Evolutionary conservation across 1,140 invertebrate species (phyloP), one percentile per base, ranked within the genome.

Genomic region (Drosophila pseudoananassae): DNA sequence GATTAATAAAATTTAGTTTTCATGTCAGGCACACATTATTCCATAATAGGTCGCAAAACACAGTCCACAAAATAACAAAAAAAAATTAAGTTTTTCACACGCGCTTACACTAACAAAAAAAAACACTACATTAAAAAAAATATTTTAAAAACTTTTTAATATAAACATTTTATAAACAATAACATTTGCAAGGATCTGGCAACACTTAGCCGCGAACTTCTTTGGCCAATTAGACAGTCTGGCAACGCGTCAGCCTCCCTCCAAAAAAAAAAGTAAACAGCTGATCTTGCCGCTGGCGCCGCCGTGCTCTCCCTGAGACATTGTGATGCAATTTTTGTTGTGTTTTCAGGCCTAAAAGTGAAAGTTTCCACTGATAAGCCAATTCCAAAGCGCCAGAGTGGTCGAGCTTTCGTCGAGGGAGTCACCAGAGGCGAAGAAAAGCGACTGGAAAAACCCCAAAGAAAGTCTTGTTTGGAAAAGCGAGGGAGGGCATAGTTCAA

Each of bases 261-360:
- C 33, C 33, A 36, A 36, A 36, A 36, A 36, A 10, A 36, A 33
- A 2, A 20, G 20, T 20, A 29, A 15, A 29, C 65, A 69, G 65
- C 65, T 69, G 65, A 45, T 66, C 17, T 46, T n/a, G 4, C 59
- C 56, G 15, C 40, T 54, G 49, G 27, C 43, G 63, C 58, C 57
- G 58, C 64, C 31, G 61, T 40, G 61, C 64, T 47, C 66, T 31
- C 51, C 61, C 40, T 10, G 14, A 66, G 56, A 54, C 63, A 8
- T 68, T 77, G 78, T 81, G 78, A 81, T 81, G 78, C 78, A 81
- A 81, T 81, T 79, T 43, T 79, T 81, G 78, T 81, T 81, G 66
- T 81, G 66, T 81, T 77, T 81, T 77, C 43, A 46, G 63, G 59
- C 43, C 47, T 54, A 72, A 81, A 81, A 81, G 78, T 81, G 78